A percentile compares a stretch with the other conserved stretches of the same genome.
Conservation (phyloP, 2,113 vertebrate genomes). For the Calidris pygmaea region DNA sequence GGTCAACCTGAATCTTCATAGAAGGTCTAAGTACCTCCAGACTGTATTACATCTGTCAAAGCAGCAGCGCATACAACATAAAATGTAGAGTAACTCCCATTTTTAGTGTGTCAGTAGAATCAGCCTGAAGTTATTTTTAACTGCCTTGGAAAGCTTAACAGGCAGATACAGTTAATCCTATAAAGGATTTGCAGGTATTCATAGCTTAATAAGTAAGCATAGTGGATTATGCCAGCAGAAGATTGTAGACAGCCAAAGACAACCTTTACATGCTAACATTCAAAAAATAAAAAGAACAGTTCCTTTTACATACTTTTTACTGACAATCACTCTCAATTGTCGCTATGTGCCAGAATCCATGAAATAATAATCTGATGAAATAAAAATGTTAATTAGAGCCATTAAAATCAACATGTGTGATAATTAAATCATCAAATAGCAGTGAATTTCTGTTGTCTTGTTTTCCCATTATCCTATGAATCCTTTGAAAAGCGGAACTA, state of each 20-base stretch:
- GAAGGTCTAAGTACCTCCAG: background rate
- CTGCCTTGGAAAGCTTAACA: constrained; percentile 51
- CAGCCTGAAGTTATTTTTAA: constrained; percentile 58
- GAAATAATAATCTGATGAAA: background rate
- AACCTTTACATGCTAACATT: background rate
- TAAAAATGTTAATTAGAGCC: background rate
- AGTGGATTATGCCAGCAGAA: constrained; percentile 27
- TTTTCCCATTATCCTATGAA: background rate
- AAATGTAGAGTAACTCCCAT: constrained; percentile 10
- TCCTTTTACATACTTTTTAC: background rate
- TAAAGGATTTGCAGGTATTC: constrained; percentile 57
- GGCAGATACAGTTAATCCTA: constrained; percentile 57
- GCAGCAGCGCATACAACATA: constrained; percentile 3
- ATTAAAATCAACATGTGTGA: background rate
- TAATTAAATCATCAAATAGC: background rate
- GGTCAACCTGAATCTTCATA: background rate
- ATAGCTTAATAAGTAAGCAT: constrained; percentile 50
- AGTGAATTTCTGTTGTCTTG: background rate
- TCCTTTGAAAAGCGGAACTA: background rate
- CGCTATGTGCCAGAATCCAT: background rate
- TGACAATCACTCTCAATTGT: background rate
- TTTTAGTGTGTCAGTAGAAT: constrained; percentile 61
- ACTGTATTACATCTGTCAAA: constrained; percentile 6
- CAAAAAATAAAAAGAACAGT: background rate
- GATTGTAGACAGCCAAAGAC: background rate